These are phyloP conservation scores for Paraplagusia blochii DNA, from an alignment of 2,113 vertebrate species.

Conservation along the genomic window DNA sequence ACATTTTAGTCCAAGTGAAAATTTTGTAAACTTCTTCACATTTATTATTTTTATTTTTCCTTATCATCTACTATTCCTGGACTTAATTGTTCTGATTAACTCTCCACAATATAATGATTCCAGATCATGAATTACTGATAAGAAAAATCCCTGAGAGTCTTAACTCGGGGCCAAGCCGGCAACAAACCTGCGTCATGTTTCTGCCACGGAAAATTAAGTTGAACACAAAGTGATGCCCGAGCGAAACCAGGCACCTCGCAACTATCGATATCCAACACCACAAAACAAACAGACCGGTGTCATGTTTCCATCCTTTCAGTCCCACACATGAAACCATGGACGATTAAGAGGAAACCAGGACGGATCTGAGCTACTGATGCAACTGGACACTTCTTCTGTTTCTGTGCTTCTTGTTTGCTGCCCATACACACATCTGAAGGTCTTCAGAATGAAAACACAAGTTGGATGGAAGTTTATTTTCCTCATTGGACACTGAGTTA, in stretches of 20 bases:
- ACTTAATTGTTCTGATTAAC: too few species aligned
- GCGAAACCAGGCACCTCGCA: constrained; percentile 6
- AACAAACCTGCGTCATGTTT: constrained; percentile 1
- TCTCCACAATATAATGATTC: too few species aligned
- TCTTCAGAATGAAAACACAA: too few species aligned
- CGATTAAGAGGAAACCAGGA: constrained; percentile 3
- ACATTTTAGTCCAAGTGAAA: too few species aligned
- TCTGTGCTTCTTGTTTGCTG: constrained; percentile 3
- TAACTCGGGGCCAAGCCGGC: background rate
- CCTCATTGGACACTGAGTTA: too few species aligned
- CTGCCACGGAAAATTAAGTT: constrained; percentile 4
- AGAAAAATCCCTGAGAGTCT: background rate
- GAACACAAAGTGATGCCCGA: constrained; percentile 1
- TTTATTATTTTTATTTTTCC: too few species aligned
- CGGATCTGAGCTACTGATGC: constrained; percentile 1
- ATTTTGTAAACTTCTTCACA: too few species aligned
- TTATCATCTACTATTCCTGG: too few species aligned
- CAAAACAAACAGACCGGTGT: constrained; percentile 4
- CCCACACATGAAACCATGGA: constrained; percentile 8
- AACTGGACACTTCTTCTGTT: constrained; percentile 1
- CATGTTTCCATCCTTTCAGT: background rate
- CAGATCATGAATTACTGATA: too few species aligned
- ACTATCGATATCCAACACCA: background rate
- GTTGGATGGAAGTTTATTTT: too few species aligned
- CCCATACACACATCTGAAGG: background rate